Evolutionary conservation across 2,113 vertebrate genomes (phyloP), one percentile per base, ranked within the genome.

Genomic region (Tenebrosternarchus preto): DNA sequence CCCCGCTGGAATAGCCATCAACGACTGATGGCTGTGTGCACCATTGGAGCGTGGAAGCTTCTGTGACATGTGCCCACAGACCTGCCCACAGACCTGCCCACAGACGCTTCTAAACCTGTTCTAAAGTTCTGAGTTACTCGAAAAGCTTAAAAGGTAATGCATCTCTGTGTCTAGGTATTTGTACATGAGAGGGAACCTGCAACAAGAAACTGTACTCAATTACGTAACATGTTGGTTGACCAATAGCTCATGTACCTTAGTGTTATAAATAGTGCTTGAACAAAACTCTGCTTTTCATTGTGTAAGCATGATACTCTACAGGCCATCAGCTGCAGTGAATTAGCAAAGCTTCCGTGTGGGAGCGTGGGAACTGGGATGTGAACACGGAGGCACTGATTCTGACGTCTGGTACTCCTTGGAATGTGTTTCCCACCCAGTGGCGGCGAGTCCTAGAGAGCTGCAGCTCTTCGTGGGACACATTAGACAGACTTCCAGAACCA

Each of bases 311-410:
- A 66, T 75, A 19, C n/a, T 68, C 22, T n/a, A 46, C 50, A 59
- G 71, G 55, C 71, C 79, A 74, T 80, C 78, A 57, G 78, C 71
- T 74, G 71, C 66, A 80, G 67, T 74, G 66, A 80, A 67, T 80
- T 67, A 80, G 71, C 60, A 33, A n/a, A 50, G 60, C 71, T 20
- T 57, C 60, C 17, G 46, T 56, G 61, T 59, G 63, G 31, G 79
- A 68, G 78, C 67, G 78, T 27, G 76, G 27, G 24, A 39, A 73
- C 36, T 27, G 27, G 31, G 4, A 22, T 29, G 71, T 43, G 78
- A 57, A 43, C 59, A 19, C 57, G 46, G 78, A 80, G 66, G 73
- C 67, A 70, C 70, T 67, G 78, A 73, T 57, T 73, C 71, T 46
- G 60, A 74, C 39, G 71, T 74, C 71, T 80, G 78, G 16, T 43